Conservation (phyloP, 2,888 invertebrate genomes). For the Byasa hedistus region DNA sequence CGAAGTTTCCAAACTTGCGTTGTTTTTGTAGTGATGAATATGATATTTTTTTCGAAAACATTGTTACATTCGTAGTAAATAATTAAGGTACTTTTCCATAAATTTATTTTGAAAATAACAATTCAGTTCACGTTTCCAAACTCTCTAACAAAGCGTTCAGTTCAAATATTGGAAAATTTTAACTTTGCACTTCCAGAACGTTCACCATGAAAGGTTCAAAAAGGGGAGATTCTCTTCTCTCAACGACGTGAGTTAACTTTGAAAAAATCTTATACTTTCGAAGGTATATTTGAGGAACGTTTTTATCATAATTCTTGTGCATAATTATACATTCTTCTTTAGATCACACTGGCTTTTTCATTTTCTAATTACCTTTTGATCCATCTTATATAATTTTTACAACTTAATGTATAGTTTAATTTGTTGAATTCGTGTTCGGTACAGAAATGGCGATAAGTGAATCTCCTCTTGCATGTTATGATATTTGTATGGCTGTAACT, state of each 20-base stretch:
- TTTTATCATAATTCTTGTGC: neutral
- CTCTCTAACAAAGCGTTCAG: slow-evolving; percentile 21
- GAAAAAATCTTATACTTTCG: neutral
- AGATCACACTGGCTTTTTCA: no score
- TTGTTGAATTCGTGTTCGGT: no score
- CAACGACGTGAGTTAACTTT: slow-evolving; percentile 1
- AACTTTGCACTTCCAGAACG: slow-evolving; percentile 15
- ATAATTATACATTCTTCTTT: neutral
- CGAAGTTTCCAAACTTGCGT: neutral
- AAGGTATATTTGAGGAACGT: neutral
- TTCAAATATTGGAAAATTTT: slow-evolving; percentile 23
- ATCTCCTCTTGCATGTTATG: no score
- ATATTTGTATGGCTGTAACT: no score
- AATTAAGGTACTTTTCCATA: neutral
- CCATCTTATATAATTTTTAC: no score
- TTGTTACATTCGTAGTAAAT: neutral
- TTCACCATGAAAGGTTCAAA: slow-evolving; percentile 8
- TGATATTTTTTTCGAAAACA: neutral
- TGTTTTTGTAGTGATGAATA: neutral
- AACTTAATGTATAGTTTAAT: no score
- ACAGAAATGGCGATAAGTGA: no score
- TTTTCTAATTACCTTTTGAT: no score
- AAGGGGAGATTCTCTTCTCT: neutral
- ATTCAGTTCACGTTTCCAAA: slow-evolving; percentile 19
- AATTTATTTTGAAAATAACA: slow-evolving; percentile 8